Evolutionary conservation across 1,140 invertebrate species (phyloP), one percentile per base, ranked within the genome.

Genomic region (Drosophila carrolli): DNA sequence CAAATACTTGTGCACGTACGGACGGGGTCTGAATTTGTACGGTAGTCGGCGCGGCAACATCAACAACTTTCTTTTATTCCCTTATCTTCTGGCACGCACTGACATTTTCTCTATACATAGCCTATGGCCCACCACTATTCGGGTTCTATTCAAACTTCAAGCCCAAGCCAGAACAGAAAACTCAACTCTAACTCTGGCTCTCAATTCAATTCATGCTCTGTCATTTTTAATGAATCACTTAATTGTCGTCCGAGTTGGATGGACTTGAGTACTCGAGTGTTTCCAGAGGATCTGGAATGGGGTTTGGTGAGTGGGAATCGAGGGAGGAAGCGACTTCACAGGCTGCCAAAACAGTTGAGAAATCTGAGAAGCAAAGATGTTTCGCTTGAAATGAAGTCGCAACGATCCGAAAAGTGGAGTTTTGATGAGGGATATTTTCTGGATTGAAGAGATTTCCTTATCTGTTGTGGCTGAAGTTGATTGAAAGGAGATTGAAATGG

Each of bases 151-250:
- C 61, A 75, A 78, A 66, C 60, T 61, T 65, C 78, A 48, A 43
- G n/a, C 23, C n/a, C 38, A 35, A 59, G 58, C 47, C 56, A 57
- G 53, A 35, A 66, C 60, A 55, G 46, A 32, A 50, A 47, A 72
- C 55, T 67, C 66, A 67, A 63, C 59, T 75, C 41, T 40, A 59
- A 61, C 56, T 55, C 44, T 41, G 67, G 56, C 78, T 75, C 82
- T 82, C 75, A 75, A 88, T 89, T 88, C 62, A 89, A 86, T 89
- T 88, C 75, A 79, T 83, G 75, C 79, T 83, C 84, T 88, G 83
- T 88, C 84, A 84, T 84, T 89, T 89, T 90, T 90, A 89, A 89
- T 89, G 85, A 89, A 90, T 89, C 84, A 81, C 85, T 89, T 89
- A 89, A 89, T 89, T 89, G 84, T 84, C 78, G 73, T 81, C 66